Conservation (phyloP, 2,888 invertebrate genomes). For the Agriopis leucophaearia region DNA sequence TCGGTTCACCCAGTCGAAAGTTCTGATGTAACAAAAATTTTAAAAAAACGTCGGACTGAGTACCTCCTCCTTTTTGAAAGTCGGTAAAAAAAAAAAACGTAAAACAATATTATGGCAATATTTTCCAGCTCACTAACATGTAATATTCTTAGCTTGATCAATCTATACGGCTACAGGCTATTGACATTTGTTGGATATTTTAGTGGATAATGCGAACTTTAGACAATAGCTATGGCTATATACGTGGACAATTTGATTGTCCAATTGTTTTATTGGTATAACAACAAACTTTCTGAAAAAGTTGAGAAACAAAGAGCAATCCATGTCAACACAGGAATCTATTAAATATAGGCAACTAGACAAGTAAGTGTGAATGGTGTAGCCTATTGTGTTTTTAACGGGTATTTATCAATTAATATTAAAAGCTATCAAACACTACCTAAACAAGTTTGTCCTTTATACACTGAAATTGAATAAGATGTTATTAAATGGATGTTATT, state of each 20-base stretch:
- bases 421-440: too few relatives aligned
- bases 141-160: constrained; percentile 9
- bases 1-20: too few relatives aligned
- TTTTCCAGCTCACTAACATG: not conserved
- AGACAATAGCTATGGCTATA: constrained; percentile 20
- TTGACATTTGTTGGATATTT: constrained; percentile 30
- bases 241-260: constrained; percentile 19
- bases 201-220: constrained; percentile 27
- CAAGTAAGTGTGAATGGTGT: not conserved
- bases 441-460: too few relatives aligned
- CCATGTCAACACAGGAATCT: not conserved
- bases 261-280: constrained; percentile 22
- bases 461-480: too few relatives aligned
- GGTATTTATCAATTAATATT: too few relatives aligned
- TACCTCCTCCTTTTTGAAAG: too few relatives aligned
- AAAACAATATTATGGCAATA: not conserved
- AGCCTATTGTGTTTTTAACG: too few relatives aligned
- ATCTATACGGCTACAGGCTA: constrained; percentile 1
- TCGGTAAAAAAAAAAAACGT: too few relatives aligned
- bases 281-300: constrained; percentile 1
- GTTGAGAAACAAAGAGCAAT: constrained; percentile 1
- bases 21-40: too few relatives aligned
- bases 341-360: too few relatives aligned
- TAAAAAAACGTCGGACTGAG: too few relatives aligned
- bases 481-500: too few relatives aligned